Percentiles rank a stretch among this genome's conserved stretches.
Evolutionary conservation across 2,888 invertebrate genomes (phyloP).

Genomic region (Chaetogeoica ovagalla): DNA sequence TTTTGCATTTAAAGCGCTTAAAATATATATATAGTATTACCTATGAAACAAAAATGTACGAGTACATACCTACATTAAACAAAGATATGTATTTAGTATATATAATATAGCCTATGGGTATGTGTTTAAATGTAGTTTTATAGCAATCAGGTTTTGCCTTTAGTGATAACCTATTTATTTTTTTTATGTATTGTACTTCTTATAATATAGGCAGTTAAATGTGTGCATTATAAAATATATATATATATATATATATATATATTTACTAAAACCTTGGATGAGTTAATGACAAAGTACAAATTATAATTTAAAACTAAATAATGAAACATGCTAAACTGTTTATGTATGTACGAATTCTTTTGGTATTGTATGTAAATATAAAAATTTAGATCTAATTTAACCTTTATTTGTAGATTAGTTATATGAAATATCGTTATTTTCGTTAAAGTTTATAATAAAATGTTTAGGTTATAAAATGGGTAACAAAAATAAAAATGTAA

Average conservation of each 20-base stretch:
- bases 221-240: too few species aligned
- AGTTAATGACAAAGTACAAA: conserved; percentile 22
- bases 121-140: neutral
- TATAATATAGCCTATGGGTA: neutral
- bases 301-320: conserved; percentile 17
- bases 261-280: conserved; percentile 10
- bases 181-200: neutral
- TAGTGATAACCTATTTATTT: conserved; percentile 11
- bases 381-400: conserved; percentile 14
- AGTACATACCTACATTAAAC: neutral
- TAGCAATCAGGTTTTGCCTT: neutral
- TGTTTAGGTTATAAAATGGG: neutral
- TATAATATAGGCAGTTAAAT: too few species aligned
- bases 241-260: neutral
- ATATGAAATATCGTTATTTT: neutral
- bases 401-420: neutral
- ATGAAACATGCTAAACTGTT: neutral
- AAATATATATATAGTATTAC: neutral
- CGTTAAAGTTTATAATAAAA: neutral
- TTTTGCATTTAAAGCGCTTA: neutral
- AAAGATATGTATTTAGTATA: neutral
- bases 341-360: neutral
- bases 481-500: neutral
- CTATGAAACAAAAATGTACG: neutral
- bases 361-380: conserved; percentile 13